Base-by-base conservation (phyloP, 2,888 invertebrate genomes). In the Apamea anceps region DNA sequence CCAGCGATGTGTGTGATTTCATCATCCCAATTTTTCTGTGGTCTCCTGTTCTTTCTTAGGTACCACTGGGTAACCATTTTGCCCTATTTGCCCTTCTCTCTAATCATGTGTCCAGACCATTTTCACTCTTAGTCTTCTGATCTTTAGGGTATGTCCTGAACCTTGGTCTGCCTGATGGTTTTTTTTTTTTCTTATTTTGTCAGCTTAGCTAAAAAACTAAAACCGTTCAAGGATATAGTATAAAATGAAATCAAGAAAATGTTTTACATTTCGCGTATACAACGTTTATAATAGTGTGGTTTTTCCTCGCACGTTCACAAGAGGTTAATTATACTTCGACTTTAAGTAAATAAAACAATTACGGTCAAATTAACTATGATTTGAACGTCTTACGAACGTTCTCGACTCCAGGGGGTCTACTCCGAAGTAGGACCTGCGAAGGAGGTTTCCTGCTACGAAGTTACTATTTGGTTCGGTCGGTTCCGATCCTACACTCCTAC, bases 261-360 rank as follows among this genome's bases (percentile, higher is more conserved):
- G 21, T 68, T 63, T 54, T n/a, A 71, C 5, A 66, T 74, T 80
- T 45, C 74, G n/a, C 65, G 21, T 65, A n/a, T 32, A 15, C 45
- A 75, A 57, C 57, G 4, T 75, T 81, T 1, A 15, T 48, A 67
- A 70, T 48, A 37, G 48, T 25, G 13, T 57, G 62, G 72, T 63
- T 87, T 85, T 84, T 66, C 87, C 85, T 57, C 21, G 71, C 13
- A 60, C 37, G 48, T 63, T 45, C 10, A 15, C 54, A 28, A 37
- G 18, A 66, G 13, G 18, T 48, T 78, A 73, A 86, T 86, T 75
- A 45, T 28, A n/a, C 12, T 21, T 15, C 21, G 32, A 28, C n/a
- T 71, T n/a, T 66, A 77, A 32, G 25, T 54, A 71, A 85, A 83
- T 51, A 75, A 83, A 66, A 70, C 48, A 45, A 83, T 66, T 57